phyloP scores from a whole-genome alignment of 2,113 vertebrate genomes.

The Melanerpes aurifrons region DNA sequence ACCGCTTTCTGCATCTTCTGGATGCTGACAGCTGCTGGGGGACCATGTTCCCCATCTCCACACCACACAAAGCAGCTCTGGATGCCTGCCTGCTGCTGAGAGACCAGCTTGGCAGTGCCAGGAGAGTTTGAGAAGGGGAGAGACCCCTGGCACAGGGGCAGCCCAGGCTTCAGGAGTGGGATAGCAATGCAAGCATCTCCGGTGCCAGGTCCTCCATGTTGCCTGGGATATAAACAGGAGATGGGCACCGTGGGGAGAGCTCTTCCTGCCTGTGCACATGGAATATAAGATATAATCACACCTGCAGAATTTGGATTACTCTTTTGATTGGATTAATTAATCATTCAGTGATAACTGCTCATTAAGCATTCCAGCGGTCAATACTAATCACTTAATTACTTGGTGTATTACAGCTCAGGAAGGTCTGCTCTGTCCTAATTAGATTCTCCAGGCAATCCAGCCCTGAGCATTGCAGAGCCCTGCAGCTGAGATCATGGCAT shows the following conservation, averaged over 20 bases:
- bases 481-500: not conserved
- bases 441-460: conserved; percentile 29
- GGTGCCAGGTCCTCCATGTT: not conserved
- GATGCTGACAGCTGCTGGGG: not conserved
- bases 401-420: not conserved
- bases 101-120: not conserved
- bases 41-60: not conserved
- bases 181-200: rapidly evolving
- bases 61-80: not conserved
- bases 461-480: not conserved
- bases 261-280: rapidly evolving
- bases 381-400: conserved; percentile 76
- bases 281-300: not conserved
- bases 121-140: not conserved
- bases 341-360: conserved; percentile 63
- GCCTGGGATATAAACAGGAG: rapidly evolving
- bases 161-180: not conserved
- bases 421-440: conserved; percentile 59
- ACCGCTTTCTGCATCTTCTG: not conserved
- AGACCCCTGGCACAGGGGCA: not conserved
- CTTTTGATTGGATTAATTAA: conserved; percentile 68
- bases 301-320: conserved; percentile 44
- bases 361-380: conserved; percentile 63
- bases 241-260: rapidly evolving
- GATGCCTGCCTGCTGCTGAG: not conserved